phyloP scores from a whole-genome alignment of 2,888 invertebrate genomes.

The Chironomus tentans region DNA sequence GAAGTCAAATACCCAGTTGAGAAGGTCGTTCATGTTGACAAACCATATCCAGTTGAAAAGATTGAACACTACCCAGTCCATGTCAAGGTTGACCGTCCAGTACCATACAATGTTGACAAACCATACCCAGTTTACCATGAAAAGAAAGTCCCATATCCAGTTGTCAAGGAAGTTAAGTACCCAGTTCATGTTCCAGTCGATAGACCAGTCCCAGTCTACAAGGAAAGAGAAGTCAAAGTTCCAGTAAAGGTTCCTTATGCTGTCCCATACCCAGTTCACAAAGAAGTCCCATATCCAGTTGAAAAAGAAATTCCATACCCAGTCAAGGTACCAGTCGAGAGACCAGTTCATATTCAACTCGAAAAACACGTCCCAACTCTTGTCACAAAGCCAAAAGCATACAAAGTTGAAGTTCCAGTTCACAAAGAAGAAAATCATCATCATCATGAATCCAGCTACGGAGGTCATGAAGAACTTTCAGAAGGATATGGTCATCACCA shows the following conservation, averaged over 20 bases:
- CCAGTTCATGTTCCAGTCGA: constrained; percentile 48
- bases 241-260: constrained; percentile 55
- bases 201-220: constrained; percentile 50
- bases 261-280: constrained; percentile 50
- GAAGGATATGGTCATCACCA: constrained; percentile 5
- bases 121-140: constrained; percentile 49
- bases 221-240: constrained; percentile 47
- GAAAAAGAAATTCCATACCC: constrained; percentile 55
- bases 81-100: constrained; percentile 51
- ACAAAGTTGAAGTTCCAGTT: constrained; percentile 57
- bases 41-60: constrained; percentile 63
- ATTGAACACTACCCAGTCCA: constrained; percentile 32
- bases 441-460: constrained; percentile 27
- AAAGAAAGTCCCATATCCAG: constrained; percentile 43
- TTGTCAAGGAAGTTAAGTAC: constrained; percentile 3
- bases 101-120: constrained; percentile 47
- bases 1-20: constrained; percentile 54
- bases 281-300: constrained; percentile 32
- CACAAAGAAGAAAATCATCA: constrained; percentile 39
- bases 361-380: constrained; percentile 47
- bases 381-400: constrained; percentile 65
- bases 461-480: constrained; percentile 27
- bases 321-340: constrained; percentile 52
- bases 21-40: constrained; percentile 53
- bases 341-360: constrained; percentile 43